A percentile compares a stretch with the other conserved stretches of the same genome.
Conservation (phyloP, 2,797 vertebrate genomes). For the Echeneis naucrates region DNA sequence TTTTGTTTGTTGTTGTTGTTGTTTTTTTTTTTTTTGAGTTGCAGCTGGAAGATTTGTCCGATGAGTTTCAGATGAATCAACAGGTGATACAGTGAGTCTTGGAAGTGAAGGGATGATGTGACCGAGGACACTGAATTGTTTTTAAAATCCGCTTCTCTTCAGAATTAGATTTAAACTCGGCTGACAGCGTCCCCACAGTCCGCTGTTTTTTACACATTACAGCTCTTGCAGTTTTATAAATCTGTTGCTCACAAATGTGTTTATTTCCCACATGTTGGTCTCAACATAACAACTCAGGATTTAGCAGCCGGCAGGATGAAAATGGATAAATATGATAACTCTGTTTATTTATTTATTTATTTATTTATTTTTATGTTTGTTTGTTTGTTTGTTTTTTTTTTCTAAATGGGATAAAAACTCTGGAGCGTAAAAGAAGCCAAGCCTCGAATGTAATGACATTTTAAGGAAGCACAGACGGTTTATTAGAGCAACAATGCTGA, state of each 20-base stretch:
- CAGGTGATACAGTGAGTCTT: constrained; percentile 62
- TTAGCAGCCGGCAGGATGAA: neutral
- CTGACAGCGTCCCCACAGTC: neutral
- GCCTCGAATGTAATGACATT: constrained; percentile 80
- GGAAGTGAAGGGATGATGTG: neutral
- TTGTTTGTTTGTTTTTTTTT: too few species aligned
- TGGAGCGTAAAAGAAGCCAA: constrained; percentile 13
- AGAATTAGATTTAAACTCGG: neutral
- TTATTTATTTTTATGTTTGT: too few species aligned
- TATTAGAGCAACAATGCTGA: constrained; percentile 72
- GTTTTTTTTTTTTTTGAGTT: too few species aligned
- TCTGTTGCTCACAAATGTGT: neutral
- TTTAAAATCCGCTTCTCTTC: neutral
- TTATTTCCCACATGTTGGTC: neutral
- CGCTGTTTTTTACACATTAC: neutral
- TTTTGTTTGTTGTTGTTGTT: neutral
- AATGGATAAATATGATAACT: neutral
- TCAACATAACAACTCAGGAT: neutral
- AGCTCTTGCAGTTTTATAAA: neutral
- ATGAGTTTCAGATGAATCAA: constrained; percentile 56
- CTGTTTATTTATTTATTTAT: too few species aligned
- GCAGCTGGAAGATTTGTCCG: neutral
- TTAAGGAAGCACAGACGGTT: constrained; percentile 69
- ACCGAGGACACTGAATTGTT: neutral
- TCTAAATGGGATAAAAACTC: neutral